phyloP scores from a whole-genome alignment of 1,140 invertebrate species.

The Augochlora pura region DNA sequence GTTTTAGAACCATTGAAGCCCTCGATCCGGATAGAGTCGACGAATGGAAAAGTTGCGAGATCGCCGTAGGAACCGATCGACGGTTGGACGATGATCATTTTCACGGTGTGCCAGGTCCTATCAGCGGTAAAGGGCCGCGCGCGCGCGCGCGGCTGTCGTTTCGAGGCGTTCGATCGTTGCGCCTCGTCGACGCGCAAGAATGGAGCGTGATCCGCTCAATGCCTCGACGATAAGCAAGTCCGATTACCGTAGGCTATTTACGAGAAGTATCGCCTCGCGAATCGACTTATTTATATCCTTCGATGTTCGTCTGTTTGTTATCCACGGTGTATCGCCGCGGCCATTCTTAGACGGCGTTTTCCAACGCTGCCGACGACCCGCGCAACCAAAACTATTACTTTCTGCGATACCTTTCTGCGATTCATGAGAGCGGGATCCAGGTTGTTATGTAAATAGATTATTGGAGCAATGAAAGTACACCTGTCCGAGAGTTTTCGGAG shows the following conservation, averaged over 20 bases:
- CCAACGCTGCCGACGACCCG: too few relatives aligned
- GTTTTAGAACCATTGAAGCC: too few relatives aligned
- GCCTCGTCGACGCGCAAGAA: slow-evolving; percentile 6
- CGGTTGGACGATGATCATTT: not conserved
- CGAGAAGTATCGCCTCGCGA: slow-evolving; percentile 7
- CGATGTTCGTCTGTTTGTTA: slow-evolving; percentile 1
- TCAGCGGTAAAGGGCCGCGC: not conserved
- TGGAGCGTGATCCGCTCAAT: slow-evolving; percentile 31
- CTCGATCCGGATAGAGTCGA: not conserved
- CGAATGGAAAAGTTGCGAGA: not conserved
- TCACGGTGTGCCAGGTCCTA: slow-evolving; percentile 20
- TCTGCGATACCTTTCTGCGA: too few relatives aligned
- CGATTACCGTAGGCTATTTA: slow-evolving; percentile 25
- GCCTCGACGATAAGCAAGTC: slow-evolving; percentile 19
- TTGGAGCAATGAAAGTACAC: too few relatives aligned
- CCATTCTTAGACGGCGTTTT: not conserved
- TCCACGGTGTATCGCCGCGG: not conserved
- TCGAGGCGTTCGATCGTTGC: slow-evolving; percentile 5
- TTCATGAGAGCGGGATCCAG: too few relatives aligned
- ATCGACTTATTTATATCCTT: slow-evolving; percentile 13
- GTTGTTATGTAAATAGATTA: too few relatives aligned
- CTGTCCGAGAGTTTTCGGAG: too few relatives aligned
- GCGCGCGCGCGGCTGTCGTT: not conserved
- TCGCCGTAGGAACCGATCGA: not conserved
- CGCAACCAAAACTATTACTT: too few relatives aligned